Conservation (phyloP, 2,797 vertebrate genomes). For the Saxicola maurus region DNA sequence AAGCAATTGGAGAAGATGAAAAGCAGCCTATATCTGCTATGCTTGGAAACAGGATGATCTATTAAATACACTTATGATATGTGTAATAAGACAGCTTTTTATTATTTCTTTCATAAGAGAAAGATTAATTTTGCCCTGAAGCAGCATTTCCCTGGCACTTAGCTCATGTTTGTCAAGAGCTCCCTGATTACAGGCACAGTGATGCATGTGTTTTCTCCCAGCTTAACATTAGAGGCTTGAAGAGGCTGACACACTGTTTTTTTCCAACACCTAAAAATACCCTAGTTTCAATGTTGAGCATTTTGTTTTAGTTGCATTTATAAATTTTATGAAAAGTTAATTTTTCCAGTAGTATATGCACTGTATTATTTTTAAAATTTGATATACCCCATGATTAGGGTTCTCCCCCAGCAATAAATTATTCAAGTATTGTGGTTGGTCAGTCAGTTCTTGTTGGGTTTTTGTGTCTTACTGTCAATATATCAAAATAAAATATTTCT, state of each 20-base stretch:
- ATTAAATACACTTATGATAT: background rate
- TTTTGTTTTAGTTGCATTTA: background rate
- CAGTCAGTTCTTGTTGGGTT: background rate
- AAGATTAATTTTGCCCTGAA: constrained; percentile 12
- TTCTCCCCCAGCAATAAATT: fast-evolving
- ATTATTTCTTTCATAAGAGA: constrained; percentile 9
- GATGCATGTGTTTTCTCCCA: background rate
- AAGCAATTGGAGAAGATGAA: constrained; percentile 5
- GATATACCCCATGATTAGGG: background rate
- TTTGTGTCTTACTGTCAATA: background rate
- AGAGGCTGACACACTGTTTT: background rate
- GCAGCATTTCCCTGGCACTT: background rate
- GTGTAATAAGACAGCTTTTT: constrained; percentile 16
- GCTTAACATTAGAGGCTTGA: background rate
- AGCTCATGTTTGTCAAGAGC: background rate
- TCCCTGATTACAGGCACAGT: background rate
- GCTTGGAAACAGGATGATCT: background rate
- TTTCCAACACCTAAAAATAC: background rate
- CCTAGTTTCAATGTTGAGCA: background rate
- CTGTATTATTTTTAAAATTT: background rate
- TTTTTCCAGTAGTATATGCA: background rate
- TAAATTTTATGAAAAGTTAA: background rate
- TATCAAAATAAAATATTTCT: background rate
- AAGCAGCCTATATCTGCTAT: background rate
- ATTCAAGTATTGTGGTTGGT: background rate